A percentile compares a stretch with the other conserved stretches of the same genome.
Conservation (phyloP, 2,888 invertebrate species). For the Alsophila aescularia region DNA sequence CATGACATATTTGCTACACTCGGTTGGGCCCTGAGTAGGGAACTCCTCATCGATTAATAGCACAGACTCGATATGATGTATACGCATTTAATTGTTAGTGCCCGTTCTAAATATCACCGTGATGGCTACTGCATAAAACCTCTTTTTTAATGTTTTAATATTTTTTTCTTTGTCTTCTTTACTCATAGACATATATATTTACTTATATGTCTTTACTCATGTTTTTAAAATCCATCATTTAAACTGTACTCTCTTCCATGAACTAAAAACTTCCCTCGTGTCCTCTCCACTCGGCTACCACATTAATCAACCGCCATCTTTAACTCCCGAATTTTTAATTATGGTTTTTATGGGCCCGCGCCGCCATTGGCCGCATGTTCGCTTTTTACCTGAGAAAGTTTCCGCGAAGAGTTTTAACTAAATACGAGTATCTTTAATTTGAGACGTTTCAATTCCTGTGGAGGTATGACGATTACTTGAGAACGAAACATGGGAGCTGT, state of each 20-base stretch:
- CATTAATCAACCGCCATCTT: slow-evolving; percentile 20
- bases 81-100: too few relatives aligned
- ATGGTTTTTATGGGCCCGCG: slow-evolving; percentile 30
- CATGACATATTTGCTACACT: too few relatives aligned
- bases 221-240: background rate
- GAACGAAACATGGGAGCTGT: background rate
- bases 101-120: too few relatives aligned
- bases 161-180: too few relatives aligned
- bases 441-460: slow-evolving; percentile 46
- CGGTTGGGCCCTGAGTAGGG: too few relatives aligned
- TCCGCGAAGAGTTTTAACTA: slow-evolving; percentile 48
- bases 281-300: slow-evolving; percentile 23
- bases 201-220: too few relatives aligned
- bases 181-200: too few relatives aligned
- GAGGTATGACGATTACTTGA: slow-evolving; percentile 38
- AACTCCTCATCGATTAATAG: too few relatives aligned
- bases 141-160: too few relatives aligned
- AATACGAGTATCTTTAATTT: slow-evolving; percentile 52
- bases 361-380: slow-evolving; percentile 18
- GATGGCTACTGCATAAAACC: too few relatives aligned
- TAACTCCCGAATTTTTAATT: slow-evolving; percentile 32
- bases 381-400: slow-evolving; percentile 46
- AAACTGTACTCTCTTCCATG: background rate
- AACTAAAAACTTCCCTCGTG: background rate
- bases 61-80: too few relatives aligned